These are phyloP conservation scores for Cancer borealis DNA, from an alignment of 2,888 invertebrate species.

Conservation along the genomic window DNA sequence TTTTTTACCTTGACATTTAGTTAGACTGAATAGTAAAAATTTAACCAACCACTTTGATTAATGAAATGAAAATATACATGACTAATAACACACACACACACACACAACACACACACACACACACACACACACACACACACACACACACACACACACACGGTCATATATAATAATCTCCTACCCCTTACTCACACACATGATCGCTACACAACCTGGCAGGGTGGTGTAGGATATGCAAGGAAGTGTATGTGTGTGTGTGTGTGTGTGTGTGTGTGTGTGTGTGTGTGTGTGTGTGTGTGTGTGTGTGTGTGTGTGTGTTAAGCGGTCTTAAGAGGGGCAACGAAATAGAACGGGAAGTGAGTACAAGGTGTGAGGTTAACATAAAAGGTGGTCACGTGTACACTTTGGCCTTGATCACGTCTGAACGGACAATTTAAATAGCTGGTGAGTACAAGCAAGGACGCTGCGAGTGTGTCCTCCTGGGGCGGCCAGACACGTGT, in stretches of 20 bases:
- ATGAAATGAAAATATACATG: no score
- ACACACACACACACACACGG: no score
- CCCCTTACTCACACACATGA: no score
- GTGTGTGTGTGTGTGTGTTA: conserved; percentile 29
- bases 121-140: no score
- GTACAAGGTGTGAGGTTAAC: not conserved
- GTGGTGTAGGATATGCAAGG: no score
- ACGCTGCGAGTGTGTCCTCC: not conserved
- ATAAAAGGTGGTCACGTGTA: not conserved
- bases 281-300: conserved; percentile 1
- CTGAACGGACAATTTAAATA: not conserved
- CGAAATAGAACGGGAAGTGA: not conserved
- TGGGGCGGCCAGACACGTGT: not conserved
- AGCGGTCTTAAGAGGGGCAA: not conserved
- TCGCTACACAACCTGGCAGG: no score
- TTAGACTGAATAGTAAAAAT: no score
- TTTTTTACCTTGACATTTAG: no score
- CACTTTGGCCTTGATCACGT: not conserved
- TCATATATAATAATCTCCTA: no score
- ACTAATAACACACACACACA: no score
- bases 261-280: not conserved
- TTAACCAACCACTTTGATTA: no score
- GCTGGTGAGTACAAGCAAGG: not conserved
- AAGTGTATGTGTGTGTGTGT: not conserved
- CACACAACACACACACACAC: no score